Evolutionary conservation across 2,888 invertebrate species (phyloP).

Genomic region (Heliconius cydno): DNA sequence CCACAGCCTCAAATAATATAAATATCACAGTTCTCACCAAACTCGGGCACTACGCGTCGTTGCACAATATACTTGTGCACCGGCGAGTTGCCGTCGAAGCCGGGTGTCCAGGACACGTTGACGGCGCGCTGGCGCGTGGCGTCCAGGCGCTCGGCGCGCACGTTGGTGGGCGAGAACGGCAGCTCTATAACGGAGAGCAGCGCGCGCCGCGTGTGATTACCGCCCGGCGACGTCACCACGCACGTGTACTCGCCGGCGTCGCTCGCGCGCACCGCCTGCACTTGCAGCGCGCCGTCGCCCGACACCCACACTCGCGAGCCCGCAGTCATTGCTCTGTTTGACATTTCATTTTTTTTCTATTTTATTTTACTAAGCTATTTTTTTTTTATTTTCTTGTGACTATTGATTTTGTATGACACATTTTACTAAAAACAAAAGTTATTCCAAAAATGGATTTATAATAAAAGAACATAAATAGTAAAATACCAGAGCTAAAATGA

Average conservation of each 20-base stretch:
- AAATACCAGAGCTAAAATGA: not conserved
- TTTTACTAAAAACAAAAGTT: not conserved
- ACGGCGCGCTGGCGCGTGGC: slow-evolving; percentile 89
- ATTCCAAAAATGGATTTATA: not conserved
- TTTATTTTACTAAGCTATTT: not conserved
- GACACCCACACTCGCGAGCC: slow-evolving; percentile 89
- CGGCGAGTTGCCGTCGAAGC: slow-evolving; percentile 98
- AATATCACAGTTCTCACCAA: not conserved
- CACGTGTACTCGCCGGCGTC: slow-evolving; percentile 98
- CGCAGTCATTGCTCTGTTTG: slow-evolving; percentile 74
- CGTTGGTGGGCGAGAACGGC: slow-evolving; percentile 96
- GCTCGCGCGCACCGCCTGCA: slow-evolving; percentile 93
- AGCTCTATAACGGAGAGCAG: slow-evolving; percentile 93
- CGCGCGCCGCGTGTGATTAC: slow-evolving; percentile 95
- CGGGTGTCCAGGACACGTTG: slow-evolving; percentile 96
- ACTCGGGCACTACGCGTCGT: slow-evolving; percentile 92
- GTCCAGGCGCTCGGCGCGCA: slow-evolving; percentile 88
- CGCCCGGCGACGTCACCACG: slow-evolving; percentile 93
- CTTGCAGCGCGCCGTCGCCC: slow-evolving; percentile 93
- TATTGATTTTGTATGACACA: not conserved
- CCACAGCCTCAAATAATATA: not conserved
- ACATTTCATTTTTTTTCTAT: not conserved
- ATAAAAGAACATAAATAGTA: not conserved
- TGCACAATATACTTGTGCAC: slow-evolving; percentile 96
- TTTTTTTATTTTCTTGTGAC: not conserved